These are phyloP conservation scores for Gymnogyps californianus DNA, from an alignment of 2,113 vertebrate genomes.

Conservation along the genomic window DNA sequence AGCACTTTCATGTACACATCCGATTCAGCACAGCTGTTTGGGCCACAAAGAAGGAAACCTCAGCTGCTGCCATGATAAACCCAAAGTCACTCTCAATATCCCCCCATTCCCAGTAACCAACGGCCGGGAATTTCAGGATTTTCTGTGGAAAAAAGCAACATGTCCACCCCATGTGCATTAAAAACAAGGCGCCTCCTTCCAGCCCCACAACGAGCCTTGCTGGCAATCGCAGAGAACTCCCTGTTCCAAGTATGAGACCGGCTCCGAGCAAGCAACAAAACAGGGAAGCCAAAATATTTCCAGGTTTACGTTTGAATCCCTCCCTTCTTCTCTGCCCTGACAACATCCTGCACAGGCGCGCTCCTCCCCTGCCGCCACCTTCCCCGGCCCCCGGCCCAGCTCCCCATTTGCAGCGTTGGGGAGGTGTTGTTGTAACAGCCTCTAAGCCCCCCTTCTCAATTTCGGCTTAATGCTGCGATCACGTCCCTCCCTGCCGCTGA, in stretches of 20 bases:
- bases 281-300: conserved; percentile 30
- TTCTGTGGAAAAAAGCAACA: conserved; percentile 12
- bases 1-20: conserved; percentile 10
- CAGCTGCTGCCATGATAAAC: not conserved
- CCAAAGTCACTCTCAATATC: not conserved
- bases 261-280: not conserved
- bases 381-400: not conserved
- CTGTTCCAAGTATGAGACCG: not conserved
- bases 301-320: conserved; percentile 27
- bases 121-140: not conserved
- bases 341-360: not conserved
- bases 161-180: not conserved
- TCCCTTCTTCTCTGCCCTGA: not conserved
- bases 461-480: conserved; percentile 40
- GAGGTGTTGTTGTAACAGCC: conserved; percentile 51
- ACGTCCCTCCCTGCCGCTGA: conserved; percentile 27
- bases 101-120: not conserved
- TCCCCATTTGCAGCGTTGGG: not conserved
- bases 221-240: not conserved
- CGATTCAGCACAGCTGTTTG: not conserved
- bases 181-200: not conserved
- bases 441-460: conserved; percentile 42
- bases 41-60: conserved; percentile 28
- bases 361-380: not conserved
- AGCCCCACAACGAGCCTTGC: not conserved